Base-by-base conservation (phyloP, 2,113 vertebrate species). In the Etheostoma spectabile region DNA sequence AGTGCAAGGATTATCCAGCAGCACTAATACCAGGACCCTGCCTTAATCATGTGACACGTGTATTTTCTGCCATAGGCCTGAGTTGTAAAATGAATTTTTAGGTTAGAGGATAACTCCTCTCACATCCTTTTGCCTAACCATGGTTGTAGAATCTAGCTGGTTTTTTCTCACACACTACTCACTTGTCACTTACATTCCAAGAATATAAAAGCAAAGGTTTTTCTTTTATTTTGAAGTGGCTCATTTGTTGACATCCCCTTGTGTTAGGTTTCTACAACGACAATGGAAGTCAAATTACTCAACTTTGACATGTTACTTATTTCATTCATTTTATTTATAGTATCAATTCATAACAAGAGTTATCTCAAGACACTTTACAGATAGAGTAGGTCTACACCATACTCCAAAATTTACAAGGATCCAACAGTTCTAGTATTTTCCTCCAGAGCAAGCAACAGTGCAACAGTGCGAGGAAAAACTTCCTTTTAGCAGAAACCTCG, bases 21-120 rank as follows among this genome's bases (percentile, higher is more conserved):
- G 3, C 21, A 63, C 42, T 48, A 27, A 49, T 49, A 66, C 24
- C 46, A 59, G 33, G 14, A 35, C 27, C 6, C 6, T 33, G 62
- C 55, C 19, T 18, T 21, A 64, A n/a, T 35, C 35, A 45, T 53
- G 8, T 52, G 48, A 19, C 3, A 22, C 55, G 2, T 8, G 3
- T 21, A 12, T 38, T 53, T 62, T 56, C 59, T 62, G 53, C 63
- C 27, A 5, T 38, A 35, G 24, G 21, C 14, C 24, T 38, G 30
- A 12, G 49, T 22, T 53, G 49, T 63, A 19, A 55, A 22, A 35
- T n/a, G 15, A 61, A 45, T 18, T 48, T 6, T 7, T 55, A 16
- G 49, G 14, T 57, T 24, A n/a, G 24, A 64, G 49, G 42, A 57
- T 33, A 42, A 72, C 22, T 72, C 59, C 35, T 38, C 30, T 68